Base-by-base conservation (phyloP, 2,113 vertebrate genomes). In the Bucco capensis region DNA sequence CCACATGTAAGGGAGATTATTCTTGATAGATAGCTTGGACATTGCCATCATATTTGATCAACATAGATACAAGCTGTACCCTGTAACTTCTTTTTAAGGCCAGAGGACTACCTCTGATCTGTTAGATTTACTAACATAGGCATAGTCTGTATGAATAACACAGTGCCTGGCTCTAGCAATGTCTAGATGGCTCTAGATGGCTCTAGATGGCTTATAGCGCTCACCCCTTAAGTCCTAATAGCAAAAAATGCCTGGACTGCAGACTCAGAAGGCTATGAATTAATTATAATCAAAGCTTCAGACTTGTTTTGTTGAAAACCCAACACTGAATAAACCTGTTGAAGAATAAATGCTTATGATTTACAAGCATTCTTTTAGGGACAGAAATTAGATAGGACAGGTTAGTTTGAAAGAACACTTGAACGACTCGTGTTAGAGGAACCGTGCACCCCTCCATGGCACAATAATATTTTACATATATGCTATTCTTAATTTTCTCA, bases 381-480 rank as follows among this genome's bases (percentile, higher is more conserved):
- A 3, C 12, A 86, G n/a, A 71, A 62, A 53, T 28, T 19, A 62
- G 35, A 82, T 74, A 38, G 5, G 10, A 25, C 10, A 58, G 12
- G 8, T 7, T 47, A 64, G 5, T n/a, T 58, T 89, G 27, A 47
- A 79, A 91, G 16, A 24, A 71, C 9, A 35, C 10, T 35, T 53
- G 49, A 93, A 40, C 2, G 62, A 37, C 4, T 4, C 6, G 10
- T 13, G 5, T 57, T 33, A 76, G 14, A 69, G 21, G 46, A 77
- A 72, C 1, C 8, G 44, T 51, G 3, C 1, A 2, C 11, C 3
- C 3, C 13, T 71, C 13, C 65, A 3, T 21, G 4, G 5, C 12
- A 44, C 14, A 79, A 14, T n/a, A 65, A n/a, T 5, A 16, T 37
- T 82, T 87, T 15, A 38, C 2, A 51, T 44, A 21, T 6, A 50